These are phyloP conservation scores for Salvelinus namaycush DNA, from an alignment of 2,113 vertebrate species.

Conservation along the genomic window DNA sequence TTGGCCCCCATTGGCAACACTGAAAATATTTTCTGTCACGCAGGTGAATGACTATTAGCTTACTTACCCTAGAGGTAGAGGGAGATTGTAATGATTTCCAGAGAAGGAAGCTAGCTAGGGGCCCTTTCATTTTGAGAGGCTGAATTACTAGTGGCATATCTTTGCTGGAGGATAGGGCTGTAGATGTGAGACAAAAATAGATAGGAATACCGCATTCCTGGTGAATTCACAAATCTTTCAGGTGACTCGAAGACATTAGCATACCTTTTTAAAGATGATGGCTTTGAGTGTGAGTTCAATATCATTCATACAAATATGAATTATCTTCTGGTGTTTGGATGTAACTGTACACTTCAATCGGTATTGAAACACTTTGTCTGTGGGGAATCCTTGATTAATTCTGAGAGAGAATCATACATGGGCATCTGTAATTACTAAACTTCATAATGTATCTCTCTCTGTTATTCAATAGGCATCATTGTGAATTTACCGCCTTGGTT, in stretches of 20 bases:
- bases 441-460: background rate
- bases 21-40: constrained; percentile 67
- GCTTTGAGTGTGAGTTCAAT: constrained; percentile 32
- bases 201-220: constrained; percentile 38
- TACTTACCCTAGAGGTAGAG: constrained; percentile 61
- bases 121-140: constrained; percentile 51
- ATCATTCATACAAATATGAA: constrained; percentile 15
- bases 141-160: constrained; percentile 2
- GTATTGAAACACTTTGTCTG: background rate
- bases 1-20: constrained; percentile 51
- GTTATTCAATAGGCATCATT: background rate
- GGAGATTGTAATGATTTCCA: constrained; percentile 69
- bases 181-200: constrained; percentile 39
- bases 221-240: constrained; percentile 27
- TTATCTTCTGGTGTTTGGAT: constrained; percentile 4
- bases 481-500: background rate
- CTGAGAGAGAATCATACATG: background rate
- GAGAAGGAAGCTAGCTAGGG: constrained; percentile 50
- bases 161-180: constrained; percentile 26
- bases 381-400: background rate
- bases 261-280: constrained; percentile 27
- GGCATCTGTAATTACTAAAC: background rate
- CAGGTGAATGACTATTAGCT: constrained; percentile 73
- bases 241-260: constrained; percentile 42
- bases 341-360: background rate